Evolutionary conservation across 2,888 invertebrate species (phyloP), one percentile per base, ranked within the genome.

Genomic region (Cenopis cana): DNA sequence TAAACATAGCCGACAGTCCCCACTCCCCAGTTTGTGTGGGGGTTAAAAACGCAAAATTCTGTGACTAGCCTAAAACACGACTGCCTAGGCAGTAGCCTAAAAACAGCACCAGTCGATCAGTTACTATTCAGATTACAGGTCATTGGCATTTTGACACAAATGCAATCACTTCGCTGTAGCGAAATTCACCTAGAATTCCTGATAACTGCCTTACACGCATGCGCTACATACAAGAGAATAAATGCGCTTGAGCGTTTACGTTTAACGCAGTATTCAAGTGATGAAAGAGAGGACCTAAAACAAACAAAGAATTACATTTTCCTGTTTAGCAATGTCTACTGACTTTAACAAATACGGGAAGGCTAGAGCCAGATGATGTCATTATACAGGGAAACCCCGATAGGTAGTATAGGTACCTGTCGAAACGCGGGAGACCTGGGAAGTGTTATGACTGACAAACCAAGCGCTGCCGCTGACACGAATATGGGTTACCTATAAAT

Each of bases 401-500:
- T 49, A n/a, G n/a, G n/a, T n/a, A n/a, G n/a, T n/a, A n/a, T n/a
- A n/a, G n/a, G n/a, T n/a, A 67, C 55, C 73, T 74, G 75, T 74
- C 77, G 78, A 76, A 74, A 75, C 72, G 33, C 72, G 24, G 36
- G 46, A 70, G 59, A 54, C 50, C 57, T 77, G 73, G 75, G 36
- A 18, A 12, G 57, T 74, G 74, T 38, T 62, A 62, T 62, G 76
- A 78, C 71, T 62, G 66, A 52, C 64, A 70, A 67, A 72, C 61
- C 65, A 75, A 74, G 76, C 75, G 72, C 68, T 38, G 75, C 75
- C 74, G 78, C 83, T 81, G 86, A 85, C 85, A 85, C 82, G 80
- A 82, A 84, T 85, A 83, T 81, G 76, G 76, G 82, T 80, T 84
- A 83, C 81, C 85, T 85, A 85, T 85, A 85, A 79, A 75, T 78